Conservation (phyloP, 2,888 invertebrate species). For the Macrophya alboannulata region DNA sequence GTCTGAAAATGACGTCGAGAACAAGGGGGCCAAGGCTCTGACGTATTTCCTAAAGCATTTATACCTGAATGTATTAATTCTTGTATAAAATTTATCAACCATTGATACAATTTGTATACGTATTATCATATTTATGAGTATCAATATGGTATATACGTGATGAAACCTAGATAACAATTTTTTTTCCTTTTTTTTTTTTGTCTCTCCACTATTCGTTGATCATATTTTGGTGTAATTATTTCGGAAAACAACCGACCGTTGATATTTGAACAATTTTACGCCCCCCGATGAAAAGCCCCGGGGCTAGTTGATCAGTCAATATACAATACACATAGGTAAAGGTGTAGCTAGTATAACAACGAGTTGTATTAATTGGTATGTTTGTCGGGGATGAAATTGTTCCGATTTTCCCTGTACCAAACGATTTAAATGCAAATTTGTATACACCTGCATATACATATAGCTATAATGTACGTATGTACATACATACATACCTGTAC, state of each 20-base stretch:
- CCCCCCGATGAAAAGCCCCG: neutral
- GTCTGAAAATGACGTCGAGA: constrained; percentile 32
- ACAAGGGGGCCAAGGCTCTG: neutral
- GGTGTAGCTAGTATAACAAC: neutral
- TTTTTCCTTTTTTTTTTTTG: neutral
- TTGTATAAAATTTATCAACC: neutral
- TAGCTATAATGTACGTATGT: too few species aligned
- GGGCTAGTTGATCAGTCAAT: neutral
- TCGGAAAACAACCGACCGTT: neutral
- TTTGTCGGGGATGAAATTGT: neutral
- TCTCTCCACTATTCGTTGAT: too few species aligned
- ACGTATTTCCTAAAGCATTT: neutral
- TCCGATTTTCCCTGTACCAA: neutral
- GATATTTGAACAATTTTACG: constrained; percentile 7
- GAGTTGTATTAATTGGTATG: neutral
- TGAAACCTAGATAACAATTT: neutral
- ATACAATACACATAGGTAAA: neutral
- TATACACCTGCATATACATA: neutral
- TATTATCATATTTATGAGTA: too few species aligned
- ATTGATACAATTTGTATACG: neutral
- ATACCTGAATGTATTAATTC: neutral
- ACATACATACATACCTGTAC: too few species aligned
- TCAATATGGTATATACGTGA: neutral
- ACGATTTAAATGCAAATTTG: neutral
- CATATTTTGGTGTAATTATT: constrained; percentile 9